Percentiles rank a stretch among this genome's conserved stretches.
phyloP scores from a whole-genome alignment of 2,888 invertebrate genomes.

The Parnassius mnemosyne region DNA sequence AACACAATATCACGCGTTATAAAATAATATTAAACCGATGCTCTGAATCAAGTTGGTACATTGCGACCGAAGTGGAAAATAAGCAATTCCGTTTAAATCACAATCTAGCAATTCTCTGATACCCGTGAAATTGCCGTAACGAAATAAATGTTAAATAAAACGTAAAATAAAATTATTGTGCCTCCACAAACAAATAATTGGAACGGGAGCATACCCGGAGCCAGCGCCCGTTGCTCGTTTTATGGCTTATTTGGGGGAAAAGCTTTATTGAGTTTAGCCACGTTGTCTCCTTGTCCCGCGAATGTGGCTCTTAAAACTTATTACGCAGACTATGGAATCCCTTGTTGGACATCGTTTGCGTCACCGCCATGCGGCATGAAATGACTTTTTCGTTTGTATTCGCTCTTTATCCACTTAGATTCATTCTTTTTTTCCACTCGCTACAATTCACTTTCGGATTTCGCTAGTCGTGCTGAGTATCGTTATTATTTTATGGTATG shows the following conservation, averaged over 20 bases:
- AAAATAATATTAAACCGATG: slow-evolving; percentile 71
- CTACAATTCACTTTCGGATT: slow-evolving; percentile 79
- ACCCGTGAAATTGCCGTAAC: slow-evolving; percentile 81
- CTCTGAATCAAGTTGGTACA: slow-evolving; percentile 55
- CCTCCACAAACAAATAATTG: slow-evolving; percentile 80
- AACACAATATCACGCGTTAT: slow-evolving; percentile 71
- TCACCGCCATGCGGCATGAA: slow-evolving; percentile 73
- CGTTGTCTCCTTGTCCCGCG: slow-evolving; percentile 54
- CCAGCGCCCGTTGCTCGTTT: slow-evolving; percentile 75
- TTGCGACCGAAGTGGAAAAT: slow-evolving; percentile 75
- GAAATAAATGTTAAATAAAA: slow-evolving; percentile 81
- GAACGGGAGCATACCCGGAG: slow-evolving; percentile 66
- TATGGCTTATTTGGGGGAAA: slow-evolving; percentile 80
- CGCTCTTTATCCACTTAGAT: slow-evolving; percentile 79
- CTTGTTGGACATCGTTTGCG: slow-evolving; percentile 46
- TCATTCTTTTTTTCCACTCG: slow-evolving; percentile 76
- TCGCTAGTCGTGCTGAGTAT: slow-evolving; percentile 57
- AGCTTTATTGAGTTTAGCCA: slow-evolving; percentile 79
- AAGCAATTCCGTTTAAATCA: slow-evolving; percentile 78
- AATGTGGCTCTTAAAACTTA: slow-evolving; percentile 54
- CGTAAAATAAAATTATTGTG: slow-evolving; percentile 80
- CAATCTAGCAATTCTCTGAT: slow-evolving; percentile 79
- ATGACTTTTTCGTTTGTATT: slow-evolving; percentile 79
- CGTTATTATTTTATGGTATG: slow-evolving; percentile 63
- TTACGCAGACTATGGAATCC: slow-evolving; percentile 47